Percentiles rank a stretch among this genome's conserved stretches.
Evolutionary conservation across 2,797 vertebrate genomes (phyloP).

Genomic region (Brachyalestes nurse): DNA sequence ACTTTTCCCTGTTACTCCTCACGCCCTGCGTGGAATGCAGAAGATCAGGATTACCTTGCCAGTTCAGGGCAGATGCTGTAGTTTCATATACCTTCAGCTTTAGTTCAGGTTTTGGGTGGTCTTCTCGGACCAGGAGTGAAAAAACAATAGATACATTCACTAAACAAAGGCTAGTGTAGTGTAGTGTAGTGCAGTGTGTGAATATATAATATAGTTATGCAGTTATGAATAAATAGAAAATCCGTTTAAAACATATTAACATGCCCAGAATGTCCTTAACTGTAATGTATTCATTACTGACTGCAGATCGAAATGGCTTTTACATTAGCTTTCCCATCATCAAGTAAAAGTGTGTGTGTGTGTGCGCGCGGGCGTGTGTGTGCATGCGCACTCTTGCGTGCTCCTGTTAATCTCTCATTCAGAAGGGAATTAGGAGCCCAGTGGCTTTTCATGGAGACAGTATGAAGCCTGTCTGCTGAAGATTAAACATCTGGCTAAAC

Average conservation of each 20-base stretch:
- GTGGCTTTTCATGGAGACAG: background rate
- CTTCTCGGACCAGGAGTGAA: background rate
- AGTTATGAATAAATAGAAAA: no score
- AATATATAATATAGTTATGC: no score
- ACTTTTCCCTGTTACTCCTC: background rate
- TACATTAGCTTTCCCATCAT: background rate
- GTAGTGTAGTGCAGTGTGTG: no score
- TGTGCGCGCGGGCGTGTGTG: background rate
- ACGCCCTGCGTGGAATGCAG: conserved; percentile 48
- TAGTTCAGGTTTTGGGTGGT: no score
- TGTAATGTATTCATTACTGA: no score
- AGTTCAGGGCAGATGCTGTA: background rate
- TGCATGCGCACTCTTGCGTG: background rate
- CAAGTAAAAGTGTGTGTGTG: background rate
- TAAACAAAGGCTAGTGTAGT: background rate
- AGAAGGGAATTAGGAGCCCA: conserved; percentile 25
- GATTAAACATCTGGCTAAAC: conserved; percentile 41
- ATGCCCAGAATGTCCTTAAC: no score
- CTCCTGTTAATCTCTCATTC: conserved; percentile 30
- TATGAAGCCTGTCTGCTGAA: conserved; percentile 15
- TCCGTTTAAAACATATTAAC: no score
- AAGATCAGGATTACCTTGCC: conserved; percentile 31
- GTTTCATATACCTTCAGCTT: background rate
- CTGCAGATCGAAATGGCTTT: no score
- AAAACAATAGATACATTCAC: background rate